These are phyloP conservation scores for Ooceraea biroi DNA, from an alignment of 1,140 invertebrate species.

Conservation along the genomic window DNA sequence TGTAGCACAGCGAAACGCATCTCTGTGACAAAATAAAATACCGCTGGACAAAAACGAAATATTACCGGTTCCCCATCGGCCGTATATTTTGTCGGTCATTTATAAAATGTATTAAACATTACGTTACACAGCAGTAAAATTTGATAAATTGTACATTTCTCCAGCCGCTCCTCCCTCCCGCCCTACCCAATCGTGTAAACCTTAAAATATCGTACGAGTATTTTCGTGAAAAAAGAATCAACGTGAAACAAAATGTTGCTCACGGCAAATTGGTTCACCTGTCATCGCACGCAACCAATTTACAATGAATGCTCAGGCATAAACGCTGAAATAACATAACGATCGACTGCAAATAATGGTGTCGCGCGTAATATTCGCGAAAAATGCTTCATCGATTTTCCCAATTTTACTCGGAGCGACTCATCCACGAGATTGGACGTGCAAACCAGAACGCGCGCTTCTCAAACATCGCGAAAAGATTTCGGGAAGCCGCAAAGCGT, in stretches of 20 bases:
- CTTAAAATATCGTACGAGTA: conserved; percentile 21
- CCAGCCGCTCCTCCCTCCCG: background rate
- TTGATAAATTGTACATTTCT: conserved; percentile 22
- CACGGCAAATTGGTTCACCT: conserved; percentile 17
- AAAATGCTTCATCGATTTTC: no score
- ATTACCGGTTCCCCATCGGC: background rate
- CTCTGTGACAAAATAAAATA: conserved; percentile 17
- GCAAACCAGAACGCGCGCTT: no score
- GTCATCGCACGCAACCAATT: conserved; percentile 42
- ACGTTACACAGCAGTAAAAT: background rate
- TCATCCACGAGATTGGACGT: no score
- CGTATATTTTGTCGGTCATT: conserved; percentile 9
- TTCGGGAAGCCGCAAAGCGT: no score
- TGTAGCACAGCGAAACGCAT: conserved; percentile 4
- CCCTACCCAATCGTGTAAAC: background rate
- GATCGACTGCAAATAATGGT: no score
- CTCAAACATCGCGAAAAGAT: no score
- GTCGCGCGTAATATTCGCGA: no score
- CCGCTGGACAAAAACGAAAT: conserved; percentile 12
- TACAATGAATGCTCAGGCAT: conserved; percentile 45
- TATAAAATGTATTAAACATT: conserved; percentile 39
- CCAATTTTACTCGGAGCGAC: no score
- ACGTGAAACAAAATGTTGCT: conserved; percentile 3
- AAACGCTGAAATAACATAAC: background rate
- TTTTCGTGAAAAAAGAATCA: conserved; percentile 5